Base-by-base conservation (phyloP, 2,888 invertebrate genomes). In the Temnothorax ravouxi region DNA sequence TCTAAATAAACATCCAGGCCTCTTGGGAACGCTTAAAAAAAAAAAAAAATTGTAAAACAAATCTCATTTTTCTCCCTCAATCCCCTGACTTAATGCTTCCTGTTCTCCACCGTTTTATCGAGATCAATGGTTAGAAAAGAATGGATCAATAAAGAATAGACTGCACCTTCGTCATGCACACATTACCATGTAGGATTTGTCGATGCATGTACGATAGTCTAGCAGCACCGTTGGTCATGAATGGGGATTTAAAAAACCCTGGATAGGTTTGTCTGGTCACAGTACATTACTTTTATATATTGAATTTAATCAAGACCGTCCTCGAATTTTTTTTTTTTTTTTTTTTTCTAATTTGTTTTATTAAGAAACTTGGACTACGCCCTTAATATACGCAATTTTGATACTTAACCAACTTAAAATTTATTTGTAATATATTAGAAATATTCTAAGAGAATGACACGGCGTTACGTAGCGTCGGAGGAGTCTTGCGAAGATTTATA, bases 1-100 rank as follows among this genome's bases (percentile, higher is more conserved):
- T 91, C 83, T 95, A 88, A 91, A 88, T 74, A 91, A 92, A 92
- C 69, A 34, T 38, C 44, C 88, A 91, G 89, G 44, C 81, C 88
- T 81, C 83, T 85, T 84, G 86, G 50, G 84, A 85, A 84, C 4
- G 56, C 81, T 44, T 62, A 67, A 11, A 38, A 25, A 25, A 11
- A 38, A n/a, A 64, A 11, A 38, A 61, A 66, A 38, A 52, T 21
- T 38, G 13, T 54, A 21, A 62, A 50, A 75, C 4, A 1, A 9
- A 21, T 47, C 1, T 61, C 4, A n/a, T 74, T 74, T 47, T 38
- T 62, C 21, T 25, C 15, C 18, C 18, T 8, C 21, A 18, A 50
- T 21, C 1, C 18, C 44, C 29, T 52, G 6, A 54, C 0, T 15
- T 44, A 29, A 15, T 9, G 3, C 15, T 25, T 18, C 18, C 3